Evolutionary conservation across 2,113 vertebrate species (phyloP).

Genomic region (Erythrolamprus reginae): DNA sequence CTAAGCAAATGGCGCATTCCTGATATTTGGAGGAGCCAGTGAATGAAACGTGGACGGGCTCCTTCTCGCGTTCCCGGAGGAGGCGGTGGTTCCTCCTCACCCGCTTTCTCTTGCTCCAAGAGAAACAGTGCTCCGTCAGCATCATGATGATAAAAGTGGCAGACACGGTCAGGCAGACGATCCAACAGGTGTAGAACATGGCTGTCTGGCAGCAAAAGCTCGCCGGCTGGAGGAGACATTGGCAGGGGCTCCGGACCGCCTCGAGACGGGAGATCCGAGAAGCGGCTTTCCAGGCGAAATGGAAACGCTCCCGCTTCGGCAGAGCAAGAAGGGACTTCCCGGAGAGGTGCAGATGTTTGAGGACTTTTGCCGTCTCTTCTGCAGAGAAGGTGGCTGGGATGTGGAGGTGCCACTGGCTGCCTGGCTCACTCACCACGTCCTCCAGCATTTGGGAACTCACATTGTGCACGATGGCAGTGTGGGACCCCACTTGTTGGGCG

Average conservation of each 20-base stretch:
- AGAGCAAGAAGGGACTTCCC: slow-evolving; percentile 61
- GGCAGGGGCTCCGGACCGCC: accelerated
- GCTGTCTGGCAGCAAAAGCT: not conserved
- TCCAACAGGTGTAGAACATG: not conserved
- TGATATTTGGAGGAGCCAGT: slow-evolving; percentile 24
- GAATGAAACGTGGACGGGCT: not conserved
- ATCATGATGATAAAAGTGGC: accelerated
- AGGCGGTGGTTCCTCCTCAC: accelerated
- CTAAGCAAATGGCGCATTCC: slow-evolving; percentile 67
- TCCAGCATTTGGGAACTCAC: slow-evolving; percentile 71
- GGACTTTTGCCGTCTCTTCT: slow-evolving; percentile 29
- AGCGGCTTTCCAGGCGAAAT: not conserved
- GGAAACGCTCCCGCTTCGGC: slow-evolving; percentile 36
- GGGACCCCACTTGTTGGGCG: slow-evolving; percentile 75
- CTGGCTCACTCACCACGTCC: slow-evolving; percentile 69
- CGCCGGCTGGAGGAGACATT: not conserved
- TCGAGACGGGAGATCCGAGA: not conserved
- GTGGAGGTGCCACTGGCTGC: slow-evolving; percentile 64
- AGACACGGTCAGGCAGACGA: not conserved
- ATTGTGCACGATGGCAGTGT: slow-evolving; percentile 76
- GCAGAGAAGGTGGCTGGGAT: slow-evolving; percentile 77
- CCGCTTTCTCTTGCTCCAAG: not conserved
- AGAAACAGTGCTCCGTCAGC: not conserved
- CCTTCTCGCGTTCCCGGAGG: not conserved
- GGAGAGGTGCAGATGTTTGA: slow-evolving; percentile 25